Evolutionary conservation across 2,797 vertebrate genomes (phyloP).

Genomic region (Chelon auratus): DNA sequence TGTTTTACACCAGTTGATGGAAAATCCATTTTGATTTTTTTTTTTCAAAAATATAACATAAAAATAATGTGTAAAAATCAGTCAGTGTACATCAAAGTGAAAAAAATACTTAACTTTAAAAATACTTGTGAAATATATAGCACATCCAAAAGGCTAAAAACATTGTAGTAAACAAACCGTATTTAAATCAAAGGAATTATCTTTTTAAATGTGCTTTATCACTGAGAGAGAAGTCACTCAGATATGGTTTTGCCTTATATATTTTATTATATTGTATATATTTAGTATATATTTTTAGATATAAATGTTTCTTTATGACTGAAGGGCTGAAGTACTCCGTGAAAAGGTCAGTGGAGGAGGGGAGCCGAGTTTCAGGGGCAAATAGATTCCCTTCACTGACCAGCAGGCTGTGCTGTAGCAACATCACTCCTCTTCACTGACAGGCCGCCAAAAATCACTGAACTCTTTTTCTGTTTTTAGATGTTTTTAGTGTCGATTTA

Average conservation of each 20-base stretch:
- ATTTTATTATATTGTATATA: neutral
- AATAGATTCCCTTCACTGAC: constrained; percentile 38
- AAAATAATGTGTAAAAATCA: neutral
- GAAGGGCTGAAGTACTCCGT: constrained; percentile 34
- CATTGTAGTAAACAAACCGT: neutral
- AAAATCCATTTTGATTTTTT: neutral
- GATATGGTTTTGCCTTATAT: neutral
- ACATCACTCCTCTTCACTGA: constrained; percentile 44
- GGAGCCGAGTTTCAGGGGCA: neutral
- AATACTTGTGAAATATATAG: neutral
- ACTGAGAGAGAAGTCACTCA: neutral
- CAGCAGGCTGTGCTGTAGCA: constrained; percentile 85
- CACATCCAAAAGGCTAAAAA: neutral
- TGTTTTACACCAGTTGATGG: neutral
- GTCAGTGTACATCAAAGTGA: neutral
- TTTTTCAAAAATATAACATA: too few species aligned
- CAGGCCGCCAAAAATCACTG: constrained; percentile 18
- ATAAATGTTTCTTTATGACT: neutral
- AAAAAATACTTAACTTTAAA: neutral
- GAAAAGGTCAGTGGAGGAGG: constrained; percentile 52
- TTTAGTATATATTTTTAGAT: neutral
- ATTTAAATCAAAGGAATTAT: neutral
- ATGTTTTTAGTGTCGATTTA: constrained; percentile 44
- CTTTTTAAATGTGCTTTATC: neutral
- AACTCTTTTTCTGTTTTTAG: constrained; percentile 14